Base-by-base conservation (phyloP, 2,888 invertebrate genomes). In the Thymelicus acteon region DNA sequence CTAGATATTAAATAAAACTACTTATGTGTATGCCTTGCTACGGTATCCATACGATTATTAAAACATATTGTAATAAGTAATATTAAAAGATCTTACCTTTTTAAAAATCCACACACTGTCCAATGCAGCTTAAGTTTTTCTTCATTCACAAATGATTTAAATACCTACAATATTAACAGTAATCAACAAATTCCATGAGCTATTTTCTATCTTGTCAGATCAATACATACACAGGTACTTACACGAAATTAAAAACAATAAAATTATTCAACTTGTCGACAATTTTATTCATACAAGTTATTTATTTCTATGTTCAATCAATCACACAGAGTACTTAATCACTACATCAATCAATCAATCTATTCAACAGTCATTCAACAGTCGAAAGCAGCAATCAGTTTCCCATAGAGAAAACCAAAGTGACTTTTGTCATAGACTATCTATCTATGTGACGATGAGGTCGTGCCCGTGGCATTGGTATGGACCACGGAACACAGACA, bases 151-250 rank as follows among this genome's bases (percentile, higher is more conserved):
- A 54, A 24, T 54, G n/a, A 54, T 54, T 54, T 54, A 54, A 19
- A 24, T 54, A n/a, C n/a, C n/a, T n/a, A 54, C n/a, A 48, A 7
- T 52, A 52, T 4, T 5, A 54, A 2, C 54, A 24, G 54, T 54
- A 54, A 54, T 54, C 54, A 54, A 54, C 49, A 24, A 54, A 54
- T 24, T 54, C 24, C 54, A 24, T 54, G 0, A 24, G 8, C 54
- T 15, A 52, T 39, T 15, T 52, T 15, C 40, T 64, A 72, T 73
- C 37, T 70, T 63, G 60, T 67, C 74, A 78, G 73, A 84, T 85
- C 84, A 82, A 85, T 44, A 44, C 0, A 40, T 85, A 85, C 79
- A 84, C 1, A 19, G 19, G 19, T 80, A 4, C n/a, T n/a, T n/a
- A n/a, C 54, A 54, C 54, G 24, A 54, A 54, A 54, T 12, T 54